Conservation (phyloP, 2,113 vertebrate species). For the Xiphophorus couchianus region DNA sequence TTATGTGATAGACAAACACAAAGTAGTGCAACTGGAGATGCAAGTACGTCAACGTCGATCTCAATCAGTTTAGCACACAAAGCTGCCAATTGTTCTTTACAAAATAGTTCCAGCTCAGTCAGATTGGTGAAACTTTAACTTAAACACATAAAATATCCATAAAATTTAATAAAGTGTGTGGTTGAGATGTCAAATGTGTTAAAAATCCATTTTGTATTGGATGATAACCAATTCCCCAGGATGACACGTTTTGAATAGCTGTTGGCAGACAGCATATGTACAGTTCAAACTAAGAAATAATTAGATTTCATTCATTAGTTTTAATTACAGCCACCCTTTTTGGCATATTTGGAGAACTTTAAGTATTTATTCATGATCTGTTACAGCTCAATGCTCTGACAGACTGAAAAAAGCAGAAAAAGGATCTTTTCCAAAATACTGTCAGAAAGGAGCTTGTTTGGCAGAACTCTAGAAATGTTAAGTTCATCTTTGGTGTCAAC, state of each 20-base stretch:
- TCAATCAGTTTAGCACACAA: no score
- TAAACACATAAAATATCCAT: neutral
- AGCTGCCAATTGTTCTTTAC: no score
- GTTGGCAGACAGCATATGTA: neutral
- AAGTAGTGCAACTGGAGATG: no score
- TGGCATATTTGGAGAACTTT: neutral
- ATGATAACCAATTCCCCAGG: neutral
- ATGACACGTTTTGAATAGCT: neutral
- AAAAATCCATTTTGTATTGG: neutral
- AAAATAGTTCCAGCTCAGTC: no score
- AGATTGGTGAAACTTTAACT: no score
- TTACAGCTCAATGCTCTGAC: neutral
- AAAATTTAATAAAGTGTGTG: neutral
- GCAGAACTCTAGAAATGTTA: neutral
- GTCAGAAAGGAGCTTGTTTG: neutral
- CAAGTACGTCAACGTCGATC: no score
- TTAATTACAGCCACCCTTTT: neutral
- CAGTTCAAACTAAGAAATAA: neutral
- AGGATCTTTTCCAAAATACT: neutral
- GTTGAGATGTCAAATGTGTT: neutral
- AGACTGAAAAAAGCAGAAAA: neutral
- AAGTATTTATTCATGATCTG: neutral
- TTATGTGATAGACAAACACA: no score
- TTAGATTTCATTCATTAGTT: slow-evolving; percentile 11
- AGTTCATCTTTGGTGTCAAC: neutral